These are phyloP conservation scores for Zelostemma sp. DNA, from an alignment of 1,140 invertebrate genomes.

Conservation along the genomic window DNA sequence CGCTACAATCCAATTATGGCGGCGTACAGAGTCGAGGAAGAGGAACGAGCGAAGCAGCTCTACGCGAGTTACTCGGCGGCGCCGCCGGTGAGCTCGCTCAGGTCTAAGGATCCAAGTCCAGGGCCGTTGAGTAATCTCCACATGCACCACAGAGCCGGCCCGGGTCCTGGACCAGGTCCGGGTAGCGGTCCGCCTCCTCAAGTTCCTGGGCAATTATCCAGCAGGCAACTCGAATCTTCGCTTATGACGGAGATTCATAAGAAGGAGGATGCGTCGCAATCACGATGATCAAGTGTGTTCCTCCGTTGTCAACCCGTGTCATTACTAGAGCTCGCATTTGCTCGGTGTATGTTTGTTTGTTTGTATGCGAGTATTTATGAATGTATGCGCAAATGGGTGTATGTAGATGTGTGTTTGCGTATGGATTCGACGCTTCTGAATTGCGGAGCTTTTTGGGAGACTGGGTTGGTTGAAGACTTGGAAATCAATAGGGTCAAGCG, in stretches of 20 bases:
- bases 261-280: constrained; percentile 68
- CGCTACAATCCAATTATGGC: constrained; percentile 82
- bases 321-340: constrained; percentile 14
- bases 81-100: constrained; percentile 69
- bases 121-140: constrained; percentile 70
- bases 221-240: constrained; percentile 51
- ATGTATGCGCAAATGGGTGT: not conserved
- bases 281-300: constrained; percentile 67
- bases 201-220: constrained; percentile 16
- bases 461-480: too few species aligned
- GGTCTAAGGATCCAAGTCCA: constrained; percentile 75
- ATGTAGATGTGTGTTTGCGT: constrained; percentile 31
- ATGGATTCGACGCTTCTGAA: not conserved
- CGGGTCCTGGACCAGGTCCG: constrained; percentile 57
- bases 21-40: constrained; percentile 76
- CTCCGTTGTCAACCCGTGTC: constrained; percentile 25
- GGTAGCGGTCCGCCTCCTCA: constrained; percentile 52
- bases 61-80: constrained; percentile 77
- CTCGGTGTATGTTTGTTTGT: constrained; percentile 3
- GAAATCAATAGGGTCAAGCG: too few species aligned
- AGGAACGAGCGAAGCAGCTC: constrained; percentile 81
- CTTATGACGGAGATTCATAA: constrained; percentile 68
- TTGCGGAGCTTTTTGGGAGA: too few species aligned
- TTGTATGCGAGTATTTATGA: not conserved
- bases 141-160: constrained; percentile 68